A percentile compares a stretch with the other conserved stretches of the same genome.
These are phyloP conservation scores for Acropternis orthonyx DNA, from an alignment of 2,797 vertebrate genomes.

Conservation along the genomic window DNA sequence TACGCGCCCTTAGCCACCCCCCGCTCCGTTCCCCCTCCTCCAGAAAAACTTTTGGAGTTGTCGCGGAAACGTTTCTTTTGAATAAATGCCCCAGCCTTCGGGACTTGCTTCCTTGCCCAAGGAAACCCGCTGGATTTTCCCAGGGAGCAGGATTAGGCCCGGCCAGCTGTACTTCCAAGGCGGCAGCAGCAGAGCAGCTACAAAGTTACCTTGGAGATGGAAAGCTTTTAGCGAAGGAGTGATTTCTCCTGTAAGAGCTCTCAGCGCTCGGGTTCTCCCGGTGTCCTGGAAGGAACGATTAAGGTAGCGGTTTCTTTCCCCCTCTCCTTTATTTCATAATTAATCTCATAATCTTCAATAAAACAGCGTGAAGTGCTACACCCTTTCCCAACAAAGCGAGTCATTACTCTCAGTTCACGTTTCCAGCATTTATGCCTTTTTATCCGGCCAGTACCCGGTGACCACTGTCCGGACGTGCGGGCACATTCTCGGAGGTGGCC, in stretches of 20 bases:
- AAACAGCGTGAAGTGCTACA: neutral
- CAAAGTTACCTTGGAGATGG: constrained; percentile 13
- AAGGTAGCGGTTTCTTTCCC: constrained; percentile 1
- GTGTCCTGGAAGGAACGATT: neutral
- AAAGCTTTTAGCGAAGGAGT: neutral
- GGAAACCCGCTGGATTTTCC: neutral
- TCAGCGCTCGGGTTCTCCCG: neutral
- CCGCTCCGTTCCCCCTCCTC: neutral
- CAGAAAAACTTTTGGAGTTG: neutral
- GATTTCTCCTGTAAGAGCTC: neutral
- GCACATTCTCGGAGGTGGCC: neutral
- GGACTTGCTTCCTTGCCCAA: neutral
- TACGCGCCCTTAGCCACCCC: neutral
- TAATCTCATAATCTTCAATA: neutral
- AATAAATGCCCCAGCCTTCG: neutral
- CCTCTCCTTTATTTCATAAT: neutral
- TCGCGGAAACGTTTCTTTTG: neutral
- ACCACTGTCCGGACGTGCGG: neutral
- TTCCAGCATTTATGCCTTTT: neutral
- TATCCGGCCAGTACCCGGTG: neutral
- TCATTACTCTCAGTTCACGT: neutral
- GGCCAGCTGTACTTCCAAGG: neutral
- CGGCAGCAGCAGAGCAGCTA: neutral
- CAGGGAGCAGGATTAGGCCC: neutral
- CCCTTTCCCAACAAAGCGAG: neutral